Base-by-base conservation (phyloP, 1,140 invertebrate genomes). In the Macrotrachela quadricornifera region DNA sequence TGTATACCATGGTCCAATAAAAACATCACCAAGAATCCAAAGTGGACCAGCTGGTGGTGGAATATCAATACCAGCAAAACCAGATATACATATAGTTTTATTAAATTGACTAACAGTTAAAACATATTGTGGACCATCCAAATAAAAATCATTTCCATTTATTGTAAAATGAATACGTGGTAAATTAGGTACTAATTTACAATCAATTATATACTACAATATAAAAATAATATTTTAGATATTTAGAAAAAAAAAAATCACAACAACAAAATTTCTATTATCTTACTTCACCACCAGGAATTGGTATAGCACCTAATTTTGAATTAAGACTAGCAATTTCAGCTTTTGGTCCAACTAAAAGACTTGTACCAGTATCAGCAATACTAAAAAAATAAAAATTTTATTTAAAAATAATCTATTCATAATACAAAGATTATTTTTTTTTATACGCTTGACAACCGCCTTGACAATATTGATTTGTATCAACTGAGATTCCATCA, bases 301-400 rank as follows among this genome's bases (percentile, higher is more conserved):
- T 74, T 17, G 82, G 77, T 53, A 80, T 85, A 40, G 80, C 87
- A 46, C 88, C 88, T 59, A 95, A 72, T 30, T 57, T 53, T 48
- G 81, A 73, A 67, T 97, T 95, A 40, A 99, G 78, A 16, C 72
- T 71, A 46, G 74, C 72, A 48, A 94, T 74, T 71, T 96, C 87
- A n/a, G 65, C 69, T n/a, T 75, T 67, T 9, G 94, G 94, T 40
- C 90, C 91, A 60, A 84, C 90, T 63, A 99, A 83, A 6, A 99
- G 76, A 42, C 86, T 92, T 51, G 92, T 99, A 54, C 92, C 92
- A 50, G 92, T 96, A 69, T 99, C 92, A 46, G 90, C 91, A 71
- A 97, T 96, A 30, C 21, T 30, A 4, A 30, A 30, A 4, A 30
- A 30, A 8, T 4, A 30, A 8, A 30, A 30, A 30, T 4, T 4